Evolutionary conservation across 2,113 vertebrate genomes (phyloP), one percentile per base, ranked within the genome.

Genomic region (Plecotus auritus): DNA sequence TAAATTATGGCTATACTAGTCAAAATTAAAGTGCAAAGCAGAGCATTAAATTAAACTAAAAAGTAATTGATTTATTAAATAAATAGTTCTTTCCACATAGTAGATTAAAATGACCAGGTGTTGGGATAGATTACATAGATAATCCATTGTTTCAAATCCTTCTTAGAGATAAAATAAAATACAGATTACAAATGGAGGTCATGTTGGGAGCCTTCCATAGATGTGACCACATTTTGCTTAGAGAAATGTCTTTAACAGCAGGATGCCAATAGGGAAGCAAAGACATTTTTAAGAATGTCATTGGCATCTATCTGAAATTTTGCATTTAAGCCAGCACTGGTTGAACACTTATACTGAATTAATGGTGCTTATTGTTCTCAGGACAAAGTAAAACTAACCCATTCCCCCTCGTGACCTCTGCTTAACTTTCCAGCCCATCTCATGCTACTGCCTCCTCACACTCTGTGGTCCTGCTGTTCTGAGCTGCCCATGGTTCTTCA

Each of bases 21-120:
- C 40, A 92, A 89, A 95, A 80, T 22, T 73, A 51, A 88, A 86
- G 14, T 51, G 4, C 20, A 88, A 95, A 70, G 1, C 30, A 73
- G 45, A 51, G 9, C n/a, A 69, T 80, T 80, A 8, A 92, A 45
- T 73, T 78, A 67, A 94, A 18, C 4, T 84, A 73, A 70, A 61
- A 88, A 85, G 37, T 90, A 61, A 94, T 10, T 49, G 5, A 67
- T 87, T 67, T 22, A 20, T 73, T 87, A 12, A 72, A 70, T 7
- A 54, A 26, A 66, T 1, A 30, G 5, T n/a, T 70, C 0, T 92
- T 92, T 90, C 6, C 40, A 85, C 3, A 9, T 12, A 83, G 47
- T 54, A 82, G 26, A 80, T 5, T 45, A 51, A 26, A 74, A 49
- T 72, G 40, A 28, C 14, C 32, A 84, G 59, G 12, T 56, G 2